Conservation (phyloP, 2,888 invertebrate species). For the Sturmia bella region DNA sequence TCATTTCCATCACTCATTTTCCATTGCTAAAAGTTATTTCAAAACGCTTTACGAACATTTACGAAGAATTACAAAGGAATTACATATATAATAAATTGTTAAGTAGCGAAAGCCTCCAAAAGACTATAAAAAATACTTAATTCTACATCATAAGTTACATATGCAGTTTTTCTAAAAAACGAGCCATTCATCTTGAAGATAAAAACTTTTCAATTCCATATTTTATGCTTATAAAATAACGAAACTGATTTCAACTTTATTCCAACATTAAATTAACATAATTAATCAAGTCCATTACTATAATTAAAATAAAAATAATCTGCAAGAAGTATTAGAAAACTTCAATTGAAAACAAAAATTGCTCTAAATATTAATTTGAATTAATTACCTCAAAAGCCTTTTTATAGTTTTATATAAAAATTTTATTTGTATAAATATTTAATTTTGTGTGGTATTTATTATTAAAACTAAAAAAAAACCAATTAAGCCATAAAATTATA, state of each 20-base stretch:
- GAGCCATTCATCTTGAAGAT: background rate
- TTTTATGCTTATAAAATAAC: conserved; percentile 13
- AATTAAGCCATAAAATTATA: conserved; percentile 38
- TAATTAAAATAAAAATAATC: conserved; percentile 11
- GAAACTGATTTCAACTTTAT: conserved; percentile 35
- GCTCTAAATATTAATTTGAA: conserved; percentile 59
- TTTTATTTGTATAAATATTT: conserved; percentile 64
- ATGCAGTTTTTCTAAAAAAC: no score
- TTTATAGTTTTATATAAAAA: conserved; percentile 61
- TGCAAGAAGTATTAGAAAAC: conserved; percentile 41
- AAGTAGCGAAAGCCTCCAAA: no score
- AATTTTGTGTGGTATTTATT: conserved; percentile 64
- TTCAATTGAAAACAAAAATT: conserved; percentile 51
- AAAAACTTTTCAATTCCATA: conserved; percentile 18
- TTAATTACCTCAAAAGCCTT: conserved; percentile 65
- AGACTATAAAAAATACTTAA: no score
- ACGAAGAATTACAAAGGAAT: no score
- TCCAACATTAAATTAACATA: conserved; percentile 5
- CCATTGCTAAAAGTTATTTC: no score
- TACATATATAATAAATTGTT: no score
- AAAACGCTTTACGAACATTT: no score
- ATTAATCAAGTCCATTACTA: conserved; percentile 42
- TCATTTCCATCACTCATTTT: no score
- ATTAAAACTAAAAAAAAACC: conserved; percentile 36
- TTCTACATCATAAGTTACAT: no score